Conservation (phyloP, 35 echinoderm and acorn worm species). For the Patiria miniata region DNA sequence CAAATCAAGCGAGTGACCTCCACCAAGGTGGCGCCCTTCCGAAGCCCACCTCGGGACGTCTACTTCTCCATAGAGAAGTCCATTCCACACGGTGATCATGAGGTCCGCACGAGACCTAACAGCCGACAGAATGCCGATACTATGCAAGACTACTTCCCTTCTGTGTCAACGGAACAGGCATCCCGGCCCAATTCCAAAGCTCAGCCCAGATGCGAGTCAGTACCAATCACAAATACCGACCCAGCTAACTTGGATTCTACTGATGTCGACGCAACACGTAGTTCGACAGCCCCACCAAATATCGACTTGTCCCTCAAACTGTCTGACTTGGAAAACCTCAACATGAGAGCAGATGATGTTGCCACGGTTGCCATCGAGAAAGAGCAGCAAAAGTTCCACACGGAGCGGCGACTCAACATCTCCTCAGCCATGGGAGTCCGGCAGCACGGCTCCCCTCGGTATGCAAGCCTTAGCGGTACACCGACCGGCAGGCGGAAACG, state of each 20-base stretch:
- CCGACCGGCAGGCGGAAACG: conserved; percentile 50
- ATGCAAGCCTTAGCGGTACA: conserved; percentile 15
- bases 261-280: neutral
- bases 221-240: neutral
- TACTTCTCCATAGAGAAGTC: conserved; percentile 26
- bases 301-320: conserved; percentile 3
- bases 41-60: conserved; percentile 1
- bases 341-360: conserved; percentile 38
- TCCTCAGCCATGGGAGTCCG: conserved; percentile 24
- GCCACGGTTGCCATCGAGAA: conserved; percentile 12
- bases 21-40: neutral
- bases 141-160: neutral
- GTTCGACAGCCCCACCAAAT: conserved; percentile 3
- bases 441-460: conserved; percentile 32
- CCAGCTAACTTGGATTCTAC: neutral
- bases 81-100: neutral
- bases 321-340: neutral
- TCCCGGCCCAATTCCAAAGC: neutral
- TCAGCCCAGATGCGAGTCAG: neutral
- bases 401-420: neutral
- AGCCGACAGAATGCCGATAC: neutral
- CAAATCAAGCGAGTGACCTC: neutral
- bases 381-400: conserved; percentile 13
- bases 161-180: neutral
- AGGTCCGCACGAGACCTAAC: neutral